Conservation (phyloP, 2,113 vertebrate genomes). For the Cranoglanis bouderius region DNA sequence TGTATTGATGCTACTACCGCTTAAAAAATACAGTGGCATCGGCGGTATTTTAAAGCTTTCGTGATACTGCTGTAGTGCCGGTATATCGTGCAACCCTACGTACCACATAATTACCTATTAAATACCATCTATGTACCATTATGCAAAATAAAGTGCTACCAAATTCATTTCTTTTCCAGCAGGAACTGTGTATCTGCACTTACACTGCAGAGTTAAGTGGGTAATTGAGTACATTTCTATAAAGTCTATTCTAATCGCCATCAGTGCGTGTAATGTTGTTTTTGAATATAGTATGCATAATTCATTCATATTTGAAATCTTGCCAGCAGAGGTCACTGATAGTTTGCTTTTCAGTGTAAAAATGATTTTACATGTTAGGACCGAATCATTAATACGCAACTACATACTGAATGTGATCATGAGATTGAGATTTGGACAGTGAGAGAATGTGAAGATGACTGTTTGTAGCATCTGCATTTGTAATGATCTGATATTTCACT, state of each 20-base stretch:
- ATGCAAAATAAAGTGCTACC: neutral
- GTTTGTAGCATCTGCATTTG: neutral
- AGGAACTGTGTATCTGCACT: neutral
- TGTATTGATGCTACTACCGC: no score
- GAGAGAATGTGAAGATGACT: neutral
- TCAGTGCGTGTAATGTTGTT: neutral
- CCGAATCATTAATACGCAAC: neutral
- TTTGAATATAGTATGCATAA: neutral
- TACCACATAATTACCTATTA: neutral
- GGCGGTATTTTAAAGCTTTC: no score
- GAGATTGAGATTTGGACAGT: neutral
- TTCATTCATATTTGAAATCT: neutral
- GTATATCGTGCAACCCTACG: no score
- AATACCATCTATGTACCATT: neutral
- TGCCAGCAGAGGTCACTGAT: constrained; percentile 47
- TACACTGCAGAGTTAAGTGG: neutral
- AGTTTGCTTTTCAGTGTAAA: neutral
- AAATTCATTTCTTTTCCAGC: neutral
- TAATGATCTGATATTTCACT: neutral
- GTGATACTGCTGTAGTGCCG: no score
- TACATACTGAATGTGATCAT: neutral
- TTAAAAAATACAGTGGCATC: no score
- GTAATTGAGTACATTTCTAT: neutral
- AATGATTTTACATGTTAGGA: neutral
- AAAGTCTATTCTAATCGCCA: neutral